Evolutionary conservation across 2,797 vertebrate genomes (phyloP), one percentile per base, ranked within the genome.

Genomic region (Hoplostethus mediterraneus): DNA sequence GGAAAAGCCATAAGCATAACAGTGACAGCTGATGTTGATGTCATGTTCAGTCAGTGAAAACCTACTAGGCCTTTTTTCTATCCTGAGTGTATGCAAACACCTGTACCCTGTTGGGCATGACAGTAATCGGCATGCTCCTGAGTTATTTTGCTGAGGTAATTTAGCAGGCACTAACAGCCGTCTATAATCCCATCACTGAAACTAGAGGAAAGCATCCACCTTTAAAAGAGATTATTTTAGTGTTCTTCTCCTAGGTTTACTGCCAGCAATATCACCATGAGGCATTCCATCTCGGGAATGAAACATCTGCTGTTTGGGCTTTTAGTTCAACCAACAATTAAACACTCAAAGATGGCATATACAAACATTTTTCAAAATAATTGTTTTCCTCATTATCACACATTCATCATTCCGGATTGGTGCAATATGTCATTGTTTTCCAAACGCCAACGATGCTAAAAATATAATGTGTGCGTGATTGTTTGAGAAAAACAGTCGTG

Each of bases 291-390:
- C 69, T 80, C 38, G 61, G 77, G 81, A 84, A 81, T 80, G 75
- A 82, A 90, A 87, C 90, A 93, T 90, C 90, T 93, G 92, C 86
- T 91, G 87, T 90, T 90, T 82, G 65, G 72, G 71, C 67, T 80
- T 82, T 82, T 87, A 83, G 80, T 87, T 87, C 72, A 75, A 67
- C 90, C 84, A 79, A 85, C 87, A 90, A 91, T 90, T 88, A 91
- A 78, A 77, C 73, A 78, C 54, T 71, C 82, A 87, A 73, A 85
- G 80, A 84, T 71, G 82, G 80, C 83, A 60, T 79, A 55, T 73
- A 69, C 75, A 84, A 84, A 84, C 83, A 84, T 87, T 87, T 83
- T 81, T 90, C 80, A 86, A 66, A 71, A 68, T 87, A 84, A 92
- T 92, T 84, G 81, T 63, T 68, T 68, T 55, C 77, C 77, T 84